A percentile compares a stretch with the other conserved stretches of the same genome.
These are phyloP conservation scores for Sinelater perroti DNA, from an alignment of 2,888 invertebrate genomes.

Conservation along the genomic window DNA sequence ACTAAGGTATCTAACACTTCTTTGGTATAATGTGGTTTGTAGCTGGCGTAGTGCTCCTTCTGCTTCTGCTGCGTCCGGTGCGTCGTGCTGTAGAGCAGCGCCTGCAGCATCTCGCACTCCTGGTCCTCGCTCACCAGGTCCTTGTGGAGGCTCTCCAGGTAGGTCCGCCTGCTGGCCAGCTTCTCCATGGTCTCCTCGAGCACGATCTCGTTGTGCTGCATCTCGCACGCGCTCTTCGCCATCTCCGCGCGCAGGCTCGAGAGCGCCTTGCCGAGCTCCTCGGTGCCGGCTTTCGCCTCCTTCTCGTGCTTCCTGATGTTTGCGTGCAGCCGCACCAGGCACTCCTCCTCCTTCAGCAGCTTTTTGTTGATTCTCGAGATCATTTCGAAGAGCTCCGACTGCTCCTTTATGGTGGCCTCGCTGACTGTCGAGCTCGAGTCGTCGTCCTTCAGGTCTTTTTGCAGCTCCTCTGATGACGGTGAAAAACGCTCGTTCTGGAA, in stretches of 20 bases:
- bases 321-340: constrained; percentile 71
- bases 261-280: constrained; percentile 53
- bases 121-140: constrained; percentile 57
- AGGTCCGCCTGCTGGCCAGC: constrained; percentile 51
- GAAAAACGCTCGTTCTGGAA: constrained; percentile 54
- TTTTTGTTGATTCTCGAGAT: constrained; percentile 77
- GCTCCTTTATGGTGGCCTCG: constrained; percentile 67
- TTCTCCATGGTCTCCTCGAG: constrained; percentile 58
- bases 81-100: constrained; percentile 55
- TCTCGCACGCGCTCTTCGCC: constrained; percentile 60
- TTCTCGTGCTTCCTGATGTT: constrained; percentile 62
- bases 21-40: constrained; percentile 58
- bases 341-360: constrained; percentile 77
- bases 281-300: constrained; percentile 47
- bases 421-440: constrained; percentile 61
- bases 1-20: constrained; percentile 62
- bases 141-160: constrained; percentile 55
- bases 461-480: constrained; percentile 57
- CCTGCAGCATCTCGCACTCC: constrained; percentile 59
- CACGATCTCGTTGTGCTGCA: constrained; percentile 60
- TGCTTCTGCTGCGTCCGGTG: constrained; percentile 41
- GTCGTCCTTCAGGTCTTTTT: constrained; percentile 54
- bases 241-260: constrained; percentile 56
- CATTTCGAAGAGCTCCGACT: constrained; percentile 77
- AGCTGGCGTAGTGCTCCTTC: constrained; percentile 38